Percentiles rank a stretch among this genome's conserved stretches.
phyloP scores from a whole-genome alignment of 1,140 invertebrate species.

The Diabrotica undecimpunctata region DNA sequence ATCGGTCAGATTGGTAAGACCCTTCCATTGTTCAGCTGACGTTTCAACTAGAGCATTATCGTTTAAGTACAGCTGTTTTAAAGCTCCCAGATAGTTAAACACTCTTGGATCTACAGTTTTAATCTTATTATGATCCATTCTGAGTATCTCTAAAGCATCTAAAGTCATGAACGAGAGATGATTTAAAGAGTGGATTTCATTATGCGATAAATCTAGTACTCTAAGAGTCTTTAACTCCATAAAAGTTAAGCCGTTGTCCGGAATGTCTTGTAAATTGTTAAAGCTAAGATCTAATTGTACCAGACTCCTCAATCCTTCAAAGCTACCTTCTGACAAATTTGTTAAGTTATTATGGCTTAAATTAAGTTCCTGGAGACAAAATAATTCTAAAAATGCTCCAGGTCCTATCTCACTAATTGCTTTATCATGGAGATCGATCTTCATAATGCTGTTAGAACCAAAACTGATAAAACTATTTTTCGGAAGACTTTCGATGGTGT shows the following conservation, averaged over 20 bases:
- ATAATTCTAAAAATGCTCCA: conserved; percentile 20
- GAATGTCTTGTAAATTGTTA: conserved; percentile 8
- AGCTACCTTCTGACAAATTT: conserved; percentile 17
- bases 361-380: conserved; percentile 22
- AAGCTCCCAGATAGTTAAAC: neutral
- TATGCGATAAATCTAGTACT: conserved; percentile 13
- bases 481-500: conserved; percentile 14
- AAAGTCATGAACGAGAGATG: conserved; percentile 1
- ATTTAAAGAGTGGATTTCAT: conserved; percentile 4
- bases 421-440: conserved; percentile 23
- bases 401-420: conserved; percentile 16
- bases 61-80: conserved; percentile 2
- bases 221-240: conserved; percentile 3
- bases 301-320: conserved; percentile 19
- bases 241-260: conserved; percentile 5
- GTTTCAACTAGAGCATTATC: conserved; percentile 7
- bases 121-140: conserved; percentile 7
- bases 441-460: conserved; percentile 19
- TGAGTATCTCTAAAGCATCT: neutral
- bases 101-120: neutral
- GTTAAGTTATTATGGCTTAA: conserved; percentile 23
- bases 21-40: conserved; percentile 8
- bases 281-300: conserved; percentile 19
- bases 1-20: neutral
- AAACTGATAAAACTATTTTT: conserved; percentile 26